phyloP scores from a whole-genome alignment of 2,113 vertebrate species.

The Tretioscincus oriximinensis region DNA sequence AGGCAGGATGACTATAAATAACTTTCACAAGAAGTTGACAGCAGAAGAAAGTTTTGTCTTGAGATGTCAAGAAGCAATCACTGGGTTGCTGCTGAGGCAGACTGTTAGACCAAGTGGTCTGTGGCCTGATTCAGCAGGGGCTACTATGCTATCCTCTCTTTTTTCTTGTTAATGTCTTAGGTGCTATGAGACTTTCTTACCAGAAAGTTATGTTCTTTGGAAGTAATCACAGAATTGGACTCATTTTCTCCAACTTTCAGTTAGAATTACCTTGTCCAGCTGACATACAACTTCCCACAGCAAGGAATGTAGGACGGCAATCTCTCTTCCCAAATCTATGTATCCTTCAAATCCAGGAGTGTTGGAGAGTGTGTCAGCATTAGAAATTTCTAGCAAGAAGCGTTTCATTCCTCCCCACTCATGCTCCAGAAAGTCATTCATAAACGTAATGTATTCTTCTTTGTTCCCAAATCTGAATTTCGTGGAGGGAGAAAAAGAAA shows the following conservation, averaged over 20 bases:
- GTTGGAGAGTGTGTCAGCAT: constrained; percentile 88
- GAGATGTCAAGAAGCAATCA: too few relatives aligned
- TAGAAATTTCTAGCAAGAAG: constrained; percentile 93
- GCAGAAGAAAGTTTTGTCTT: too few relatives aligned
- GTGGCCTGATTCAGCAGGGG: too few relatives aligned
- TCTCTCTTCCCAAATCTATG: constrained; percentile 93
- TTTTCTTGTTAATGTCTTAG: too few relatives aligned
- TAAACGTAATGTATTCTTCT: constrained; percentile 98
- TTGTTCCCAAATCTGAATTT: constrained; percentile 91
- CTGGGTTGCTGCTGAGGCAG: too few relatives aligned
- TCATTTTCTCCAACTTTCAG: constrained; percentile 16
- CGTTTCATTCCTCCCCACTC: constrained; percentile 97
- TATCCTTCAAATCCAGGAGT: constrained; percentile 93
- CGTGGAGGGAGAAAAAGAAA: constrained; percentile 5
- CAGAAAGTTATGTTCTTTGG: constrained; percentile 26
- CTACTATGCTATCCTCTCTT: too few relatives aligned
- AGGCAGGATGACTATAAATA: too few relatives aligned
- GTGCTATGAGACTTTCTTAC: neutral
- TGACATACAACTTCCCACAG: constrained; percentile 95
- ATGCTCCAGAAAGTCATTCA: constrained; percentile 96
- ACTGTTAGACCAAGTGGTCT: too few relatives aligned
- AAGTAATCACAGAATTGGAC: neutral
- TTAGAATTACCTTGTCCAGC: constrained; percentile 89
- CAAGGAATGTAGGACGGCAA: constrained; percentile 90
- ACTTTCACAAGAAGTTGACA: too few relatives aligned